Conservation (phyloP, 1,140 invertebrate genomes). For the Tyrophagus putrescentiae region DNA sequence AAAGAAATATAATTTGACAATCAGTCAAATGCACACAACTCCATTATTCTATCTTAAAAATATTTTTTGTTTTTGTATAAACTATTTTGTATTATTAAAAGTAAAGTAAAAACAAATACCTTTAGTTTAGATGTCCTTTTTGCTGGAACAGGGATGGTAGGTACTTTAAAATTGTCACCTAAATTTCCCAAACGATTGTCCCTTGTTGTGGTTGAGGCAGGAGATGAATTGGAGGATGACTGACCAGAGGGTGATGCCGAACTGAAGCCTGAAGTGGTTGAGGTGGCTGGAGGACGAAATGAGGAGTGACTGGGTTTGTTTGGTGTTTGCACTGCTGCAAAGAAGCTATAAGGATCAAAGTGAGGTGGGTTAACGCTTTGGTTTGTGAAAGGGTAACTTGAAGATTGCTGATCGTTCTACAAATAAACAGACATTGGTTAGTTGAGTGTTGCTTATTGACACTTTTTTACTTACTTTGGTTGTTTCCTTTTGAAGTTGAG, state of each 20-base stretch:
- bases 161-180: background rate
- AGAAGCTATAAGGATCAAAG: background rate
- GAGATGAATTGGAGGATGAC: background rate
- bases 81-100: too few relatives aligned
- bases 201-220: conserved; percentile 1
- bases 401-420: background rate
- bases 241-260: background rate
- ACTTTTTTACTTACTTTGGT: too few relatives aligned
- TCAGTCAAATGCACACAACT: too few relatives aligned
- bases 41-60: too few relatives aligned
- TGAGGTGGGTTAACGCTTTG: background rate
- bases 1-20: too few relatives aligned
- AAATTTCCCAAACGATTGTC: background rate
- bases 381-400: background rate
- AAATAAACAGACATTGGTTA: background rate
- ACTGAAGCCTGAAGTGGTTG: background rate
- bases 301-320: background rate
- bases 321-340: background rate
- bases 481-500: background rate
- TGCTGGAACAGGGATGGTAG: background rate
- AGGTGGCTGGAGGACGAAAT: background rate
- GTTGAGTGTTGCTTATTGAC: too few relatives aligned
- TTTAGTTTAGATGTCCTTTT: background rate
- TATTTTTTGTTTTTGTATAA: too few relatives aligned
- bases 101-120: too few relatives aligned